Conservation (phyloP, 2,113 vertebrate genomes). For the Cathartes aura region DNA sequence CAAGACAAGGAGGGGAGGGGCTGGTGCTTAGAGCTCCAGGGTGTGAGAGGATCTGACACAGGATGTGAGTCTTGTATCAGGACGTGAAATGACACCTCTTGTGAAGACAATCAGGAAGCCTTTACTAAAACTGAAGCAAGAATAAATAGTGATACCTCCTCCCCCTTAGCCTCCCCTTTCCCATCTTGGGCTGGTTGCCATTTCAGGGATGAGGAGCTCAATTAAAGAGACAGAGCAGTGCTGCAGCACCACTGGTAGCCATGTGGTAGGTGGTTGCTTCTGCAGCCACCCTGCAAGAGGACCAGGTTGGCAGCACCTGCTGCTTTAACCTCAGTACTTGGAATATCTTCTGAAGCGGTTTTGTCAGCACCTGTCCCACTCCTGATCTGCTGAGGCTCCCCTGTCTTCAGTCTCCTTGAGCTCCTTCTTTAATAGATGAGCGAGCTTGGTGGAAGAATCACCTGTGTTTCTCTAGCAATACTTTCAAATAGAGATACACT, state of each 20-base stretch:
- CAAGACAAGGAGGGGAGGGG: neutral
- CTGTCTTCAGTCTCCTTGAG: neutral
- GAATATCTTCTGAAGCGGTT: slow-evolving; percentile 12
- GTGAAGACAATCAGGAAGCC: neutral
- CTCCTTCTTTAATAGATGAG: neutral
- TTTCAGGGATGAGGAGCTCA: neutral
- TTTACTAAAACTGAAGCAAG: neutral
- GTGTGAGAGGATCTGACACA: neutral
- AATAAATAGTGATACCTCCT: neutral
- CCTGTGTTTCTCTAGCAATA: neutral
- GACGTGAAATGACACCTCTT: neutral
- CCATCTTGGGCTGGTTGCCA: neutral
- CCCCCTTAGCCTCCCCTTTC: neutral
- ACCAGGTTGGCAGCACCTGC: slow-evolving; percentile 55
- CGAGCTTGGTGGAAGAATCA: neutral
- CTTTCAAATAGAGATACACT: neutral
- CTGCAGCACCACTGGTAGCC: neutral
- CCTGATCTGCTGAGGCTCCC: neutral
- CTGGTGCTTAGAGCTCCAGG: neutral
- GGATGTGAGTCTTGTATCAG: neutral
- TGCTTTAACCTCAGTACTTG: slow-evolving; percentile 23
- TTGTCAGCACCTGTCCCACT: neutral
- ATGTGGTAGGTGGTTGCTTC: neutral
- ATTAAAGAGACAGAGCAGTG: neutral
- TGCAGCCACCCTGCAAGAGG: neutral